Evolutionary conservation across 1,140 invertebrate genomes (phyloP), one percentile per base, ranked within the genome.

Genomic region (Teleopsis dalmanni): DNA sequence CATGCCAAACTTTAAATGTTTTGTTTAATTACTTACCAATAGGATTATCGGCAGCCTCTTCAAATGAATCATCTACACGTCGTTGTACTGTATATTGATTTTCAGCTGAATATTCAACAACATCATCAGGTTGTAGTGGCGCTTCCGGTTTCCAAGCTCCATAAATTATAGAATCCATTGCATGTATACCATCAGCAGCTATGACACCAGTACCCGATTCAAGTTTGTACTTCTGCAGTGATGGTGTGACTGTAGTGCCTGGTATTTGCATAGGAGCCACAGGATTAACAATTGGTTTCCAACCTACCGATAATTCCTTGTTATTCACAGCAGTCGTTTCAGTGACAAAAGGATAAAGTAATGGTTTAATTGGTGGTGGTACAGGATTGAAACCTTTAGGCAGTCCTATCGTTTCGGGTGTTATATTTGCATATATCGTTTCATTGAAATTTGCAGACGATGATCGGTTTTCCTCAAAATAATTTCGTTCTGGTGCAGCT

Each of bases 111-210:
- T n/a, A n/a, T n/a, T n/a, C n/a, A n/a, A n/a, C n/a, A n/a, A n/a
- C n/a, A 0, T 48, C 46, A 6, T 43, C 48, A 0, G 63, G 62
- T 6, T 44, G 51, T 8, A 52, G 45, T 6, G 60, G 62, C 25
- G 55, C 62, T 10, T 66, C 60, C 13, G 60, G 59, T 41, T 65
- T 65, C 63, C 63, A 66, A 36, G 63, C 63, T 27, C 63, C 63
- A 46, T 66, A 65, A 3, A 66, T 59, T 19, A 66, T 61, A 1
- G 55, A 43, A 14, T 64, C 59, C 23, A 31, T 13, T 2, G 26
- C 23, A 29, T 29, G 13, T 14, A 25, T 4, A 13, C 4, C 10
- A 23, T 27, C n/a, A 38, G 29, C 5, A 33, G 40, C 16, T n/a
- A n/a, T n/a, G n/a, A n/a, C n/a, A n/a, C n/a, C n/a, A n/a, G n/a